Conservation (phyloP, 1,140 invertebrate genomes). For the Coelopa frigida region DNA sequence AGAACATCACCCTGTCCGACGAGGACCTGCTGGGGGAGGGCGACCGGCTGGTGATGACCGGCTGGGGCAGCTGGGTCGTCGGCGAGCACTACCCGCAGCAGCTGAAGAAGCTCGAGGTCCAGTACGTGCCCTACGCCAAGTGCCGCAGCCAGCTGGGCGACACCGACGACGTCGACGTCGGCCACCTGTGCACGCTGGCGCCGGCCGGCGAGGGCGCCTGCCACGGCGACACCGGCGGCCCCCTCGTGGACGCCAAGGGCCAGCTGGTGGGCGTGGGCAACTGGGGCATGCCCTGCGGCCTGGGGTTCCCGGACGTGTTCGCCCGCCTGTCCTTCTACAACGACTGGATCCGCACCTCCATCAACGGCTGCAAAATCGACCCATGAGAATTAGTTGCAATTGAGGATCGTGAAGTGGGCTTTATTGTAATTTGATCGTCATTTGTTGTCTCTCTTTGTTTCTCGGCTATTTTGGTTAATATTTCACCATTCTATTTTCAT, state of each 20-base stretch:
- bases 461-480: no score
- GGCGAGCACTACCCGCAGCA: slow-evolving; percentile 20
- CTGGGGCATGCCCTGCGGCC: slow-evolving; percentile 51
- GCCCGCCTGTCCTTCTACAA: slow-evolving; percentile 41
- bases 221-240: slow-evolving; percentile 37
- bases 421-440: no score
- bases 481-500: no score
- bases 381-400: no score
- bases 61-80: slow-evolving; percentile 47
- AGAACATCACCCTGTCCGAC: slow-evolving; percentile 31
- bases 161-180: slow-evolving; percentile 19
- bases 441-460: no score
- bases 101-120: slow-evolving; percentile 33
- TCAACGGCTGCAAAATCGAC: slow-evolving; percentile 8
- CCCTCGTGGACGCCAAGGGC: slow-evolving; percentile 21
- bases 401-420: no score
- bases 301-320: slow-evolving; percentile 49
- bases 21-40: slow-evolving; percentile 9
- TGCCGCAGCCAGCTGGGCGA: slow-evolving; percentile 6
- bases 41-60: slow-evolving; percentile 45
- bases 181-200: slow-evolving; percentile 54
- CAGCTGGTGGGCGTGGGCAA: slow-evolving; percentile 37
- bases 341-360: slow-evolving; percentile 36
- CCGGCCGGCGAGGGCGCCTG: slow-evolving; percentile 47
- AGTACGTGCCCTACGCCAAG: slow-evolving; percentile 18